These are phyloP conservation scores for Raja brachyura DNA, from an alignment of 2,113 vertebrate species.

Conservation along the genomic window DNA sequence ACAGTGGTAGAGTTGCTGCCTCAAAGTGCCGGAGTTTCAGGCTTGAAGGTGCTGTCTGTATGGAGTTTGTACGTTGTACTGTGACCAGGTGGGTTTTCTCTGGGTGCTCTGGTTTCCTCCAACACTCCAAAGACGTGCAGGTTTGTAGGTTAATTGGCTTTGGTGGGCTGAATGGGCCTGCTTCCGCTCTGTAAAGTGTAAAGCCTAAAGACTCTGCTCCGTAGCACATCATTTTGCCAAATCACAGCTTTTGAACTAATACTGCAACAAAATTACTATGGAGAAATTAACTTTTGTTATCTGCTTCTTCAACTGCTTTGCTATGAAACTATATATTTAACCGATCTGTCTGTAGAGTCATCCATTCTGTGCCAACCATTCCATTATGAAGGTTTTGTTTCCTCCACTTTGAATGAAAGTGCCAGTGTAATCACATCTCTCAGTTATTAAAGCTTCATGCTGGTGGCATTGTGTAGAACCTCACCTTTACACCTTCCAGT, in stretches of 20 bases:
- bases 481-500: not conserved
- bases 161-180: too few species aligned
- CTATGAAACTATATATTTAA: not conserved
- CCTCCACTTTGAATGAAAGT: not conserved
- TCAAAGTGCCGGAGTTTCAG: too few species aligned
- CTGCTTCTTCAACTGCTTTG: not conserved
- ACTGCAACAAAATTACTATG: not conserved
- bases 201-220: too few species aligned
- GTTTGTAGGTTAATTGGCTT: too few species aligned
- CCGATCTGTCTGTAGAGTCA: not conserved
- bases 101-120: too few species aligned
- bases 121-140: too few species aligned
- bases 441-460: not conserved
- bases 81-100: too few species aligned
- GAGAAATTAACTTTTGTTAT: not conserved
- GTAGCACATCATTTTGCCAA: not conserved
- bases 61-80: too few species aligned
- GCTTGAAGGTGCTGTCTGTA: too few species aligned
- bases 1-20: too few species aligned
- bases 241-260: not conserved
- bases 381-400: not conserved
- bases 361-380: not conserved
- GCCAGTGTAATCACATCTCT: not conserved
- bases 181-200: too few species aligned
- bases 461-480: not conserved